Conservation (phyloP, 2,113 vertebrate genomes). For the Oenanthe melanoleuca region DNA sequence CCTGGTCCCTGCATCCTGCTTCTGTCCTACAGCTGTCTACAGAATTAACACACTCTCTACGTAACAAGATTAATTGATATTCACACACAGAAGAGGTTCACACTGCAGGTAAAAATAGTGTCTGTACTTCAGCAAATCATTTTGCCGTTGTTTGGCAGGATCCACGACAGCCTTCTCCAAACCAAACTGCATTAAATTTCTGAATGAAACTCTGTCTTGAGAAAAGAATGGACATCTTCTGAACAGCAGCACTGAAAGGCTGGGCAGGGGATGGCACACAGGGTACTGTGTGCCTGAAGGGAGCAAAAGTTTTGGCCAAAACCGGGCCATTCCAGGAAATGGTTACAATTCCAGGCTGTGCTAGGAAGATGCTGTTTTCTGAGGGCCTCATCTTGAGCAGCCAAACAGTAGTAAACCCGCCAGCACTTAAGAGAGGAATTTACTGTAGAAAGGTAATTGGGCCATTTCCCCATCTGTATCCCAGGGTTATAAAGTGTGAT, state of each 20-base stretch:
- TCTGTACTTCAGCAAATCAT: not conserved
- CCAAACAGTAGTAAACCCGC: not conserved
- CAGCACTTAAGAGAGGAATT: constrained; percentile 1
- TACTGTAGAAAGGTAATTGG: not conserved
- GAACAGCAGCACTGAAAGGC: not conserved
- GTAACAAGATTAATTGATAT: accelerated
- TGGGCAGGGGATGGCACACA: not conserved
- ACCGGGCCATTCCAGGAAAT: not conserved
- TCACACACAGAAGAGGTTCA: not conserved
- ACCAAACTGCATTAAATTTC: not conserved
- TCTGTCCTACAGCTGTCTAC: not conserved
- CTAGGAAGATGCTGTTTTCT: not conserved
- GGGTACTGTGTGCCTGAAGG: not conserved
- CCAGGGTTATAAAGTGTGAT: not conserved
- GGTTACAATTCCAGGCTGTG: not conserved
- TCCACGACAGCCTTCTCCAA: not conserved
- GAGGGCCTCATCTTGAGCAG: not conserved
- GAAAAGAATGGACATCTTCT: accelerated
- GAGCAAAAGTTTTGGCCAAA: not conserved
- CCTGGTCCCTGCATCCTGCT: not conserved
- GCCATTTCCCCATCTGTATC: not conserved
- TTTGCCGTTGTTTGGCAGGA: not conserved
- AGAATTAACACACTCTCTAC: accelerated
- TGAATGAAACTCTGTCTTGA: not conserved
- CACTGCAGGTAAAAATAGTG: not conserved